Conservation (phyloP, 2,113 vertebrate genomes). For the Eulacestoma nigropectus region DNA sequence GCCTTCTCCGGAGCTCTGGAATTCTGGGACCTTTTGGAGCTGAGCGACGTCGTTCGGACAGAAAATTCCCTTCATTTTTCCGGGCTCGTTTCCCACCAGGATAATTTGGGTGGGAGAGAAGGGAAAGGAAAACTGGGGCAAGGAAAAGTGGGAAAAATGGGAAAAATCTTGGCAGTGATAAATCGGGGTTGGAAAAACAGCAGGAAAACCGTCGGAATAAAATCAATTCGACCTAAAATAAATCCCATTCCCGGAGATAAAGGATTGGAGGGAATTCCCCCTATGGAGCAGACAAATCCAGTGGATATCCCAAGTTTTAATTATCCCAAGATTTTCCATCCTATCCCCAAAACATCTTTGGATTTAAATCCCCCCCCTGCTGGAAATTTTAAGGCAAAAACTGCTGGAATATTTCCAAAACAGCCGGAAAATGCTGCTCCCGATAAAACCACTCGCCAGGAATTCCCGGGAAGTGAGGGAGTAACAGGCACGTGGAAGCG, state of each 20-base stretch:
- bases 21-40: background rate
- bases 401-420: background rate
- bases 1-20: background rate
- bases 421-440: rapidly evolving
- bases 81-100: background rate
- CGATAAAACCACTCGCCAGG: rapidly evolving
- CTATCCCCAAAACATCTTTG: background rate
- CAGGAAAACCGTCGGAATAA: background rate
- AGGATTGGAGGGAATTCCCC: background rate
- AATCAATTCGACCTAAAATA: background rate
- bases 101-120: background rate
- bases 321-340: background rate
- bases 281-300: background rate
- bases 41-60: background rate
- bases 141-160: background rate
- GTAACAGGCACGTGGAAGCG: rapidly evolving
- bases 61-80: background rate
- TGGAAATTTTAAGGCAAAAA: background rate
- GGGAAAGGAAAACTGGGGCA: background rate
- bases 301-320: background rate
- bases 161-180: background rate
- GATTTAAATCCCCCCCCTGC: background rate
- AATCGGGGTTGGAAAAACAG: background rate
- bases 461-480: background rate
- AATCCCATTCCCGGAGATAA: background rate